Percentiles rank a stretch among this genome's conserved stretches.
These are phyloP conservation scores for Abrostola tripartita DNA, from an alignment of 2,888 invertebrate species.

Conservation along the genomic window DNA sequence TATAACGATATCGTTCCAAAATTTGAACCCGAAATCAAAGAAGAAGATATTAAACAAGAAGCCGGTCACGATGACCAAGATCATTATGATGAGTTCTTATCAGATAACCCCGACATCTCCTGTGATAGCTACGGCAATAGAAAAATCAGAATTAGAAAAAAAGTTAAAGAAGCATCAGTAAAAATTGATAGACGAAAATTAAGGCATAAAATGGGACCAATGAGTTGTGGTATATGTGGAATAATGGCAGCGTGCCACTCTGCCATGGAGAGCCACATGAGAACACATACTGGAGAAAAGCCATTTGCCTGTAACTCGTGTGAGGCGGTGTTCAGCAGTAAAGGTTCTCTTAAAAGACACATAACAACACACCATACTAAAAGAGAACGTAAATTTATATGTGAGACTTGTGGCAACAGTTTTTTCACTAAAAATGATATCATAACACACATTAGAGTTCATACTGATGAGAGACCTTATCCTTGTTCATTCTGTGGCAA, in stretches of 20 bases:
- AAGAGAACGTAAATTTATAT: slow-evolving; percentile 76
- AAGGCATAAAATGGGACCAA: slow-evolving; percentile 64
- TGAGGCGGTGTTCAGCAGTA: slow-evolving; percentile 69
- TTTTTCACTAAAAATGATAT: slow-evolving; percentile 80
- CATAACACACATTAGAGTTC: slow-evolving; percentile 78
- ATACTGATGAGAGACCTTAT: slow-evolving; percentile 80
- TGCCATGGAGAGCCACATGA: slow-evolving; percentile 77
- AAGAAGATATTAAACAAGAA: slow-evolving; percentile 54
- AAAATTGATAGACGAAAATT: slow-evolving; percentile 58
- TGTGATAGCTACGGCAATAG: slow-evolving; percentile 18
- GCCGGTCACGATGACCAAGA: slow-evolving; percentile 61
- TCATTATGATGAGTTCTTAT: slow-evolving; percentile 32
- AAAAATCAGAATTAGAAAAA: slow-evolving; percentile 45
- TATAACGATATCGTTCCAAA: slow-evolving; percentile 52
- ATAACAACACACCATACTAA: slow-evolving; percentile 69
- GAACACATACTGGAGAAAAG: slow-evolving; percentile 81
- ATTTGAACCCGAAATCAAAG: slow-evolving; percentile 49
- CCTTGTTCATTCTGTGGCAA: slow-evolving; percentile 75
- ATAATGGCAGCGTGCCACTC: slow-evolving; percentile 70
- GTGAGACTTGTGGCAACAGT: slow-evolving; percentile 82
- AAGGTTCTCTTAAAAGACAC: slow-evolving; percentile 77
- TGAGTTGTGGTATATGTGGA: slow-evolving; percentile 77
- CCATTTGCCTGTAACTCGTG: slow-evolving; percentile 76
- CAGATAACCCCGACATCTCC: slow-evolving; percentile 19
- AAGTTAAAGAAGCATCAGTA: slow-evolving; percentile 34